These are phyloP conservation scores for Sminthurinus signatus DNA, from an alignment of 1,140 invertebrate species.

Conservation along the genomic window DNA sequence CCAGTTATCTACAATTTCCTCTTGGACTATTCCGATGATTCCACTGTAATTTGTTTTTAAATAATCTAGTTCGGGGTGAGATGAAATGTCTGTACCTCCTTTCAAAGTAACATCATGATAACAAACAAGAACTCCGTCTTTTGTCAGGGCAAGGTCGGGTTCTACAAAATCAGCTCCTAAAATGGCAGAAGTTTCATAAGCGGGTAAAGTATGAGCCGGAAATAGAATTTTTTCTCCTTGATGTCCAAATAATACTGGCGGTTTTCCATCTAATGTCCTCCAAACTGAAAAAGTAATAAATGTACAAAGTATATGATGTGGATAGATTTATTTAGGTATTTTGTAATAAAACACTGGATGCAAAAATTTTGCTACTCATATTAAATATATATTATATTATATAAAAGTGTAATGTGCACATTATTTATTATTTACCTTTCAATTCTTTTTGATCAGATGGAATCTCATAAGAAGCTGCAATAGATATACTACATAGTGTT, in stretches of 20 bases:
- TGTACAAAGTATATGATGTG: background rate
- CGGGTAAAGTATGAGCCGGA: slow-evolving; percentile 40
- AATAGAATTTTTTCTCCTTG: slow-evolving; percentile 40
- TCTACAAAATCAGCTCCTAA: slow-evolving; percentile 42
- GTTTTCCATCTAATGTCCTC: slow-evolving; percentile 15
- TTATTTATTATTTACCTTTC: too few species aligned
- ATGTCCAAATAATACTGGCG: slow-evolving; percentile 36
- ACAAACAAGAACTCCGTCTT: slow-evolving; percentile 40
- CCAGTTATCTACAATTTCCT: slow-evolving; percentile 35
- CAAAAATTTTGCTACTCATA: too few species aligned
- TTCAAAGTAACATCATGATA: slow-evolving; percentile 41
- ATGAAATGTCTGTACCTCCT: slow-evolving; percentile 34
- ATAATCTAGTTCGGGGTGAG: slow-evolving; percentile 9
- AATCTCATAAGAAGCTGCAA: too few species aligned
- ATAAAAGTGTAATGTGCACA: too few species aligned
- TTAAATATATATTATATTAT: too few species aligned
- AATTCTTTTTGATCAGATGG: too few species aligned
- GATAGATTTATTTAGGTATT: background rate
- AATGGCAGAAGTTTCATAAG: slow-evolving; percentile 38
- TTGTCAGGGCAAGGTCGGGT: slow-evolving; percentile 42
- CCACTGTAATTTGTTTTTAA: slow-evolving; percentile 12
- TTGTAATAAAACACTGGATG: slow-evolving; percentile 6
- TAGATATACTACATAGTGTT: too few species aligned
- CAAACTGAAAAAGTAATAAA: background rate
- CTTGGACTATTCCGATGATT: slow-evolving; percentile 13